phyloP scores from a whole-genome alignment of 2,888 invertebrate genomes.

The Pollenia angustigena region DNA sequence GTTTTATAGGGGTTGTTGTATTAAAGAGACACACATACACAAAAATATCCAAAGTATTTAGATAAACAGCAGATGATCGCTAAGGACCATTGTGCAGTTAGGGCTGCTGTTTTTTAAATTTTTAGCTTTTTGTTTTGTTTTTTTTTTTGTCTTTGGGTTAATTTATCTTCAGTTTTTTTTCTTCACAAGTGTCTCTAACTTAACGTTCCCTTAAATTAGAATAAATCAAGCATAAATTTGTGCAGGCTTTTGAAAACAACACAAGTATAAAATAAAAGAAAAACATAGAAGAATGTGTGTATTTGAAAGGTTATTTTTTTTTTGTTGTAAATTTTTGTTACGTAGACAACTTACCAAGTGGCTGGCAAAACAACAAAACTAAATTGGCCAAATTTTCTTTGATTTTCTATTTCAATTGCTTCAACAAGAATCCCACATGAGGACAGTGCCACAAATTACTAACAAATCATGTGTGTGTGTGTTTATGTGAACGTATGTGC shows the following conservation, averaged over 20 bases:
- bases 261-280: not conserved
- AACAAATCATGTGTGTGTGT: conserved; percentile 13
- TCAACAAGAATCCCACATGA: conserved; percentile 80
- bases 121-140: not conserved
- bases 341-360: conserved; percentile 46
- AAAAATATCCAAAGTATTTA: conserved; percentile 14
- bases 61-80: conserved; percentile 65
- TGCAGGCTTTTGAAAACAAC: conserved; percentile 40
- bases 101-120: conserved; percentile 17
- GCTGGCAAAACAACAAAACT: conserved; percentile 62
- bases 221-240: conserved; percentile 72
- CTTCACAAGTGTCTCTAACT: conserved; percentile 6
- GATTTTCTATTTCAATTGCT: conserved; percentile 83
- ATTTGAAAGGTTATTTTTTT: conserved; percentile 57
- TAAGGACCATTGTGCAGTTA: conserved; percentile 28
- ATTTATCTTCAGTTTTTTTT: conserved; percentile 32
- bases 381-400: conserved; percentile 79
- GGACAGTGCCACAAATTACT: conserved; percentile 72
- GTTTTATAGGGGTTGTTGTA: conserved; percentile 67
- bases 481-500: conserved; percentile 45
- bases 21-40: not conserved
- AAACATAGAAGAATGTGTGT: conserved; percentile 33
- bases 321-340: conserved; percentile 11
- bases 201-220: conserved; percentile 65
- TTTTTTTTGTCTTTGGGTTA: conserved; percentile 22